Conservation (phyloP, 2,113 vertebrate genomes). For the Sitta europaea region DNA sequence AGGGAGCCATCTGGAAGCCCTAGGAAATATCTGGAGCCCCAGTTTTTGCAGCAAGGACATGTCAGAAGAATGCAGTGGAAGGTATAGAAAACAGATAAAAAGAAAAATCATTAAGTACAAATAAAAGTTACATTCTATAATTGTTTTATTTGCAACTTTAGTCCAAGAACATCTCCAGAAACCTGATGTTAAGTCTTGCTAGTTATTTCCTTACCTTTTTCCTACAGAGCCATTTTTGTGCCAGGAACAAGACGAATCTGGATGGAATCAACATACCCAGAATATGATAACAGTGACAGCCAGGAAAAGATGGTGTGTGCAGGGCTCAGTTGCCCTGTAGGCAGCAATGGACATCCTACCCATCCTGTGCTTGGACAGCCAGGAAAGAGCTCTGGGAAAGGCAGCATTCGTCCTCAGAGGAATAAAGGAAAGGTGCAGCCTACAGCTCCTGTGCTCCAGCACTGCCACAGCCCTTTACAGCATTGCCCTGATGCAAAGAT, state of each 20-base stretch:
- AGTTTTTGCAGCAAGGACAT: background rate
- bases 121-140: background rate
- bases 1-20: constrained; percentile 22
- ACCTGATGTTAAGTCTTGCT: background rate
- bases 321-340: background rate
- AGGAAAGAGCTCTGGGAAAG: background rate
- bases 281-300: background rate
- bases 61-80: background rate
- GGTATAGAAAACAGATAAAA: background rate
- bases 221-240: background rate
- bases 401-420: background rate
- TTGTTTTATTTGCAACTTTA: background rate
- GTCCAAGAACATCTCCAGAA: background rate
- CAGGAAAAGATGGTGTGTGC: background rate
- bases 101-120: background rate
- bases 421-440: background rate
- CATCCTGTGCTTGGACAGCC: background rate
- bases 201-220: background rate
- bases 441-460: accelerated
- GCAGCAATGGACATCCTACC: no score
- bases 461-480: background rate
- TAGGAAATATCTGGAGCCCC: background rate
- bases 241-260: background rate
- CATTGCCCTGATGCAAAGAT: background rate
- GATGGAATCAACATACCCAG: background rate